Percentiles rank a stretch among this genome's conserved stretches.
Evolutionary conservation across 2,888 invertebrate genomes (phyloP).

Genomic region (Coenonympha arcania): DNA sequence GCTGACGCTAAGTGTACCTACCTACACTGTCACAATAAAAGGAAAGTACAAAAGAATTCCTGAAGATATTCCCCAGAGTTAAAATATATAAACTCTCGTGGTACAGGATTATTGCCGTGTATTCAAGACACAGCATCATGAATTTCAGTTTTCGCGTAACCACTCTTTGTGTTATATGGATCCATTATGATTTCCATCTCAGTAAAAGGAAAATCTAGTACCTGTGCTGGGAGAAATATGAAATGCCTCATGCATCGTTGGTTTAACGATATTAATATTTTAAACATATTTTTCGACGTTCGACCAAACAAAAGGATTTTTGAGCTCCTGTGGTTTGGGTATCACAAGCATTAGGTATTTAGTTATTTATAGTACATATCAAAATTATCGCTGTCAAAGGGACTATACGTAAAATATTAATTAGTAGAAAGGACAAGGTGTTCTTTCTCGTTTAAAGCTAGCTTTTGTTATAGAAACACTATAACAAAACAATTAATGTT

Average conservation of each 20-base stretch:
- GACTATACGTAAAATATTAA: too few relatives aligned
- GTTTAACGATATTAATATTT: neutral
- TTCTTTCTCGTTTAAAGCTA: too few relatives aligned
- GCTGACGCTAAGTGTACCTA: too few relatives aligned
- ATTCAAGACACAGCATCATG: conserved; percentile 15
- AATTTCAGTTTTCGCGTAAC: conserved; percentile 12
- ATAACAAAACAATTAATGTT: too few relatives aligned
- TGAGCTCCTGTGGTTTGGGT: too few relatives aligned
- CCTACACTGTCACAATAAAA: neutral
- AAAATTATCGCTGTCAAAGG: too few relatives aligned
- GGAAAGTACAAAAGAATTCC: neutral
- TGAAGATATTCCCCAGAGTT: conserved; percentile 7
- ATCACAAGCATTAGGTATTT: too few relatives aligned
- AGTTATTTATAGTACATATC: too few relatives aligned
- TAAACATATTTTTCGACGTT: neutral
- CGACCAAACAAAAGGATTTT: too few relatives aligned
- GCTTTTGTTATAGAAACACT: too few relatives aligned
- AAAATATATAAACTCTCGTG: conserved; percentile 8
- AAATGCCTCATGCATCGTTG: conserved; percentile 19
- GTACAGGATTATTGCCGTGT: conserved; percentile 7
- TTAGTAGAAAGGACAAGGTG: too few relatives aligned
- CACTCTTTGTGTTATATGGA: conserved; percentile 10
- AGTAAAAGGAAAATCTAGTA: conserved; percentile 23
- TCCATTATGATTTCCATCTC: conserved; percentile 26
- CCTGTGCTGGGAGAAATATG: conserved; percentile 17